phyloP scores from a whole-genome alignment of 2,797 vertebrate species.

The Sebastes oblongus region DNA sequence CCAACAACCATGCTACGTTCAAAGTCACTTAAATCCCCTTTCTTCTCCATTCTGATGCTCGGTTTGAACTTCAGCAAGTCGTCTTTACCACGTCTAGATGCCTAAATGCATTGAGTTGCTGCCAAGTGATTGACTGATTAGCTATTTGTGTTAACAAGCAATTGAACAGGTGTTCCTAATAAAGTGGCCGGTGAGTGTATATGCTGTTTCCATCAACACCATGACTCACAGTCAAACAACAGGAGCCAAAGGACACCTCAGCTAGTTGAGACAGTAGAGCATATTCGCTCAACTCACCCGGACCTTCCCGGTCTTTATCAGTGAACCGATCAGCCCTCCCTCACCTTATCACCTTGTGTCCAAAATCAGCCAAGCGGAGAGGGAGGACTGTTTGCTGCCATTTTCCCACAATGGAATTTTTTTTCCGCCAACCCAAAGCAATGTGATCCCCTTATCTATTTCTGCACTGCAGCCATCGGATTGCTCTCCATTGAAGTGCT shows the following conservation, averaged over 20 bases:
- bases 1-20: no score
- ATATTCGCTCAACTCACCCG: background rate
- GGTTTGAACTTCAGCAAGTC: no score
- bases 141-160: no score
- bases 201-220: background rate
- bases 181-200: no score
- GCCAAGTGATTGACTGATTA: no score
- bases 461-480: conserved; percentile 48
- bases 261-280: background rate
- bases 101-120: no score
- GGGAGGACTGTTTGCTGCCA: background rate
- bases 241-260: background rate
- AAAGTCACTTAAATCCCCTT: no score
- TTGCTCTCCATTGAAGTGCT: conserved; percentile 55
- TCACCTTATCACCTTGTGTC: conserved; percentile 11
- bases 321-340: background rate
- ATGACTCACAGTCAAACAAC: background rate
- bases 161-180: no score
- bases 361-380: background rate
- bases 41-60: no score
- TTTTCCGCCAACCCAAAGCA: conserved; percentile 37
- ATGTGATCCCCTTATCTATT: conserved; percentile 64
- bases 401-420: conserved; percentile 33
- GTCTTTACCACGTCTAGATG: no score
- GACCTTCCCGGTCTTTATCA: conserved; percentile 7